Conservation (phyloP, 1,140 invertebrate genomes). For the Tribolium castaneum region DNA sequence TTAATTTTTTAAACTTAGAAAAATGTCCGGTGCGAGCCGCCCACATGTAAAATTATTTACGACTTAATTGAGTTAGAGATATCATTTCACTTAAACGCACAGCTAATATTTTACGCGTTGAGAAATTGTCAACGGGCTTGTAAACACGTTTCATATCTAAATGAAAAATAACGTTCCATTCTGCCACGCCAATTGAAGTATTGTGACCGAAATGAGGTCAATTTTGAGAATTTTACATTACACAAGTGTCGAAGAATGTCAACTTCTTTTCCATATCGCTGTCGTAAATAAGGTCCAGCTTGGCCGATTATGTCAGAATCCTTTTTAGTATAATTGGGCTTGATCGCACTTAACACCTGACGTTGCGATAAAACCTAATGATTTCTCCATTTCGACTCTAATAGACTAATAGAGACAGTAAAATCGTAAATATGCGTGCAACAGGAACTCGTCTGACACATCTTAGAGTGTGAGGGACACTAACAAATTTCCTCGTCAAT, state of each 20-base stretch:
- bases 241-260: conserved; percentile 1
- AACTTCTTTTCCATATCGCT: conserved; percentile 2
- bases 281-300: conserved; percentile 4
- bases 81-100: conserved; percentile 15
- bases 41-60: conserved; percentile 15
- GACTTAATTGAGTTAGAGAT: conserved; percentile 23
- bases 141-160: conserved; percentile 10
- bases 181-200: not conserved
- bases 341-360: conserved; percentile 35
- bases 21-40: conserved; percentile 1
- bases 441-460: not conserved
- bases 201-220: not conserved
- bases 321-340: conserved; percentile 37
- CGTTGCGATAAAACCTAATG: conserved; percentile 30
- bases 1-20: conserved; percentile 13
- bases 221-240: not conserved
- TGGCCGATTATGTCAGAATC: conserved; percentile 28
- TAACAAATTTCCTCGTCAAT: conserved; percentile 23
- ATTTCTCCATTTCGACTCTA: conserved; percentile 16
- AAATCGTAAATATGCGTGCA: not conserved
- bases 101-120: conserved; percentile 11
- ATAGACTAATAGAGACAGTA: conserved; percentile 26
- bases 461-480: not conserved
- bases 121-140: conserved; percentile 10
- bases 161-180: conserved; percentile 4